Conservation (phyloP, 1,140 invertebrate species). For the Diabrotica virgifera region DNA sequence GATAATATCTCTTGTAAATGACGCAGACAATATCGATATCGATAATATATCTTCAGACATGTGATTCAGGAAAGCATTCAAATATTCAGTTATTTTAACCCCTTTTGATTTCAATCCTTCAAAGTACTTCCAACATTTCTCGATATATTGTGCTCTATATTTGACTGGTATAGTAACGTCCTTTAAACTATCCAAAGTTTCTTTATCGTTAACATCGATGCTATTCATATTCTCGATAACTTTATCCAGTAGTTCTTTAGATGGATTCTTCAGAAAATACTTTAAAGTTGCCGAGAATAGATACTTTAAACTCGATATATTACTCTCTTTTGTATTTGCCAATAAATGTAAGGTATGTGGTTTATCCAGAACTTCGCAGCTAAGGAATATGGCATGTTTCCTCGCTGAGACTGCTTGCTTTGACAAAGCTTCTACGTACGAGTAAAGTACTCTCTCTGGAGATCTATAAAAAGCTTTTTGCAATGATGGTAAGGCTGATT, state of each 20-base stretch:
- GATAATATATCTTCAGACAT: neutral
- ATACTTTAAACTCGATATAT: conserved; percentile 21
- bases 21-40: neutral
- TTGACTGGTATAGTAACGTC: conserved; percentile 12
- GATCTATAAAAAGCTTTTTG: conserved; percentile 19
- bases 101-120: conserved; percentile 6
- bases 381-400: conserved; percentile 23
- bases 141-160: conserved; percentile 11
- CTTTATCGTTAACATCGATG: conserved; percentile 22
- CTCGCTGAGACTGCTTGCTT: conserved; percentile 19
- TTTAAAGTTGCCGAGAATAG: conserved; percentile 22
- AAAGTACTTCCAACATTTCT: conserved; percentile 15
- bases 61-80: neutral
- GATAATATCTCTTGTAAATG: neutral
- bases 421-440: conserved; percentile 16
- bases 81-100: neutral
- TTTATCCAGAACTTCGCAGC: conserved; percentile 16
- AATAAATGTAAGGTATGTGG: neutral
- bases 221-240: conserved; percentile 10
- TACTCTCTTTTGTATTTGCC: neutral
- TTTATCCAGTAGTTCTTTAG: conserved; percentile 11
- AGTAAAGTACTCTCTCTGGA: conserved; percentile 15
- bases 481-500: conserved; percentile 17
- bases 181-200: conserved; percentile 12
- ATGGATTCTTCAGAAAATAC: conserved; percentile 23